Conservation (phyloP, 1,140 invertebrate species). For the Hetaerina americana region DNA sequence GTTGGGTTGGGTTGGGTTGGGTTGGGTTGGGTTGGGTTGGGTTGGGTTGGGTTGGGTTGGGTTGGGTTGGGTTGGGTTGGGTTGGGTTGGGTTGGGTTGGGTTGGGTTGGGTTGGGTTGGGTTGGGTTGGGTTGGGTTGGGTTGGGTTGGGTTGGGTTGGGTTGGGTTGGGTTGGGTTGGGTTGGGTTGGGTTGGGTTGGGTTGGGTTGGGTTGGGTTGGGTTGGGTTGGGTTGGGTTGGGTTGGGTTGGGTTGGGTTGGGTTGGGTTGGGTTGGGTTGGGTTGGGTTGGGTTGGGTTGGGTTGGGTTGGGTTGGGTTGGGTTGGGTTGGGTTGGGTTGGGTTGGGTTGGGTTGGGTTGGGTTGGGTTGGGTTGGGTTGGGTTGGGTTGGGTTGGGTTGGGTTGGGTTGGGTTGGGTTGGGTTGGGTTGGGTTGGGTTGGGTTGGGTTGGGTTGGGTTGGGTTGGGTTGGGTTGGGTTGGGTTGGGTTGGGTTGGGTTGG, state of each 20-base stretch:
- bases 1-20: conserved; percentile 14
- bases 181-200: conserved; percentile 15
- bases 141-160: conserved; percentile 14
- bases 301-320: conserved; percentile 15
- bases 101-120: conserved; percentile 13
- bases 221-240: conserved; percentile 11
- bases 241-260: conserved; percentile 11
- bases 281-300: conserved; percentile 15
- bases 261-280: conserved; percentile 15
- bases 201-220: conserved; percentile 15
- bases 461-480: conserved; percentile 15
- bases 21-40: conserved; percentile 14
- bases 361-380: conserved; percentile 15
- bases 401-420: conserved; percentile 15
- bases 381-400: conserved; percentile 15
- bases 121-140: conserved; percentile 13
- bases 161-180: conserved; percentile 15
- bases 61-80: conserved; percentile 11
- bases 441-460: conserved; percentile 15
- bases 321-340: conserved; percentile 15
- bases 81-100: conserved; percentile 12
- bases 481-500: conserved; percentile 15
- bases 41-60: conserved; percentile 10
- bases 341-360: conserved; percentile 15
- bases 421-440: conserved; percentile 15